phyloP scores from a whole-genome alignment of 2,113 vertebrate genomes.

The Microcebus ravelobensis region DNA sequence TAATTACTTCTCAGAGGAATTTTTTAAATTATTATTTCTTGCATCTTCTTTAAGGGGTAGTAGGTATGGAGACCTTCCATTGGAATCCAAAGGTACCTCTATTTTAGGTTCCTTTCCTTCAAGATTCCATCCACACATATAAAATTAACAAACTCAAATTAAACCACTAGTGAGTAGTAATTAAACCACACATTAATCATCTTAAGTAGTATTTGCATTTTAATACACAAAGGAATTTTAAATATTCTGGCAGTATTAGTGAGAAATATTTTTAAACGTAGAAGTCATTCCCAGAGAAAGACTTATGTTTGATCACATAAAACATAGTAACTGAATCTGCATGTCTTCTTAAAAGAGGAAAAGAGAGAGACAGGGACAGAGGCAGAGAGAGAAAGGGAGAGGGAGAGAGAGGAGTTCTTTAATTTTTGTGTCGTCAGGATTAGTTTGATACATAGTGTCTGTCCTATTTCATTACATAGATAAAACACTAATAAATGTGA shows the following conservation, averaged over 20 bases:
- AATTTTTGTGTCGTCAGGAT: neutral
- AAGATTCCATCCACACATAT: neutral
- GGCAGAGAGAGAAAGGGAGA: neutral
- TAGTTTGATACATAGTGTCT: neutral
- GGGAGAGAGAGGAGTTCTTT: neutral
- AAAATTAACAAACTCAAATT: neutral
- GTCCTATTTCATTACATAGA: neutral
- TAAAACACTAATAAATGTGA: neutral
- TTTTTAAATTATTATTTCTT: neutral
- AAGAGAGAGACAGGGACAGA: too few species aligned
- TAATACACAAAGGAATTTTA: constrained; percentile 14
- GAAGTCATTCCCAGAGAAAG: neutral
- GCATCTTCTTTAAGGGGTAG: neutral
- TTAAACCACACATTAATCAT: neutral
- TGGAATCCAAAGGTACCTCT: neutral
- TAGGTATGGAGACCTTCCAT: neutral
- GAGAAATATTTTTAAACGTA: neutral
- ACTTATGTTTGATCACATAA: neutral
- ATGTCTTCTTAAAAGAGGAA: neutral
- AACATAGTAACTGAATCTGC: neutral
- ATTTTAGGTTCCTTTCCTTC: neutral
- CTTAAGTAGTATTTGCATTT: neutral
- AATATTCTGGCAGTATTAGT: neutral
- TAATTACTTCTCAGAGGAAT: neutral
- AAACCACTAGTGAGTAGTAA: neutral